Percentiles rank a stretch among this genome's conserved stretches.
Conservation (phyloP, 2,113 vertebrate species). For the Ammodytes marinus region DNA sequence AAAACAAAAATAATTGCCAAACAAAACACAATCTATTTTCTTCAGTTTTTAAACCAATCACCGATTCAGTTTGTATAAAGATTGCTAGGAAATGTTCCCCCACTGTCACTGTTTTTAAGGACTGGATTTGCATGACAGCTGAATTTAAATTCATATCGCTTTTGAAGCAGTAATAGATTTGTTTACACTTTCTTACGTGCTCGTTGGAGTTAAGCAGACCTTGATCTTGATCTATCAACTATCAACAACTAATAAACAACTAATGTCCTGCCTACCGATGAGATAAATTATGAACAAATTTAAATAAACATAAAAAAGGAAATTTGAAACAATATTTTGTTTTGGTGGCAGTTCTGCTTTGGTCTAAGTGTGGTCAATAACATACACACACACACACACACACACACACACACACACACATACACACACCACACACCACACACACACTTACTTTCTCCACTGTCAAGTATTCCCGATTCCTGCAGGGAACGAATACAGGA, state of each 20-base stretch:
- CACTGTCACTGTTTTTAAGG: neutral
- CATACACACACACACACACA: neutral
- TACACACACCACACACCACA: neutral
- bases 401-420: slow-evolving; percentile 25
- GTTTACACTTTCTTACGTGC: slow-evolving; percentile 9
- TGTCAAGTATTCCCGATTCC: slow-evolving; percentile 96
- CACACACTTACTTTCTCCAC: slow-evolving; percentile 91
- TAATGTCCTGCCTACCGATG: neutral
- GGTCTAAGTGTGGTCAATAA: neutral
- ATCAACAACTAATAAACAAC: neutral
- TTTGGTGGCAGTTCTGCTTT: neutral
- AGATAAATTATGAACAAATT: slow-evolving; percentile 9
- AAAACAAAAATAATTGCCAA: slow-evolving; percentile 43
- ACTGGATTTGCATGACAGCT: slow-evolving; percentile 11
- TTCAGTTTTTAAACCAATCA: slow-evolving; percentile 4
- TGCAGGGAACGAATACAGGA: slow-evolving; percentile 98
- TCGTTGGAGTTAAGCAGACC: neutral
- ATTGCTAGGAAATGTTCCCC: neutral
- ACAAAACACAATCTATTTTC: slow-evolving; percentile 1
- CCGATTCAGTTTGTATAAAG: slow-evolving; percentile 3
- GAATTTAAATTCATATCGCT: neutral
- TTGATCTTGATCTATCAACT: slow-evolving; percentile 10
- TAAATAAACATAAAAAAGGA: neutral
- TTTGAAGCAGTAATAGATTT: slow-evolving; percentile 4
- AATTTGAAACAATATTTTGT: slow-evolving; percentile 16